Evolutionary conservation across 2,113 vertebrate genomes (phyloP).

Genomic region (Aspidoscelis tigris): DNA sequence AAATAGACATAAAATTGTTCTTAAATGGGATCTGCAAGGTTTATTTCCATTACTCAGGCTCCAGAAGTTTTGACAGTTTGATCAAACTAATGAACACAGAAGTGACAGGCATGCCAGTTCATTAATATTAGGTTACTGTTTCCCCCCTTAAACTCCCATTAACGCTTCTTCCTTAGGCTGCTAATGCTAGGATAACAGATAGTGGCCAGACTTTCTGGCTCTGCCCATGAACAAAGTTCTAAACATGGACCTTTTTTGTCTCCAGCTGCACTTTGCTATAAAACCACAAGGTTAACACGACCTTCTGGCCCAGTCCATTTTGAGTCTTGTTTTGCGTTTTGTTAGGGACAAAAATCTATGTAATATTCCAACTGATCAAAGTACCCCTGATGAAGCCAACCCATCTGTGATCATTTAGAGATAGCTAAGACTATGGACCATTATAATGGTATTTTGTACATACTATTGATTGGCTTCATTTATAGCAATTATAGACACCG

Average conservation of each 20-base stretch:
- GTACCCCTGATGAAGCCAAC: conserved; percentile 66
- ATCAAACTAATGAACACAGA: conserved; percentile 73
- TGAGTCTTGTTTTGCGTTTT: conserved; percentile 66
- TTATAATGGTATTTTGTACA: conserved; percentile 72
- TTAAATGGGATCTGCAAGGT: conserved; percentile 55
- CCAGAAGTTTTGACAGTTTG: conserved; percentile 77
- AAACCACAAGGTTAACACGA: conserved; percentile 88
- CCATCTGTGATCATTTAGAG: conserved; percentile 80
- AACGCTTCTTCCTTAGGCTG: conserved; percentile 75
- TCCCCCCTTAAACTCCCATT: conserved; percentile 77
- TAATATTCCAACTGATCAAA: conserved; percentile 81
- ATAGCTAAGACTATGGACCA: conserved; percentile 78
- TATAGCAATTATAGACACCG: conserved; percentile 77
- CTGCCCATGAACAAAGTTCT: conserved; percentile 80
- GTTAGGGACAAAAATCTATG: conserved; percentile 77
- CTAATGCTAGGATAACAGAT: conserved; percentile 81
- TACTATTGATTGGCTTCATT: conserved; percentile 82
- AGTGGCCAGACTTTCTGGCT: conserved; percentile 90
- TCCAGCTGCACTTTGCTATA: conserved; percentile 79
- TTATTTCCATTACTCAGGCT: conserved; percentile 70
- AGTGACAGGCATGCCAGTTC: conserved; percentile 75
- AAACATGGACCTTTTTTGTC: conserved; percentile 76
- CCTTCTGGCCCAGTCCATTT: conserved; percentile 76
- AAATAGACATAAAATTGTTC: conserved; percentile 44
- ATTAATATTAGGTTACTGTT: conserved; percentile 81